phyloP scores from a whole-genome alignment of 2,113 vertebrate species.

The Corythoichthys intestinalis region DNA sequence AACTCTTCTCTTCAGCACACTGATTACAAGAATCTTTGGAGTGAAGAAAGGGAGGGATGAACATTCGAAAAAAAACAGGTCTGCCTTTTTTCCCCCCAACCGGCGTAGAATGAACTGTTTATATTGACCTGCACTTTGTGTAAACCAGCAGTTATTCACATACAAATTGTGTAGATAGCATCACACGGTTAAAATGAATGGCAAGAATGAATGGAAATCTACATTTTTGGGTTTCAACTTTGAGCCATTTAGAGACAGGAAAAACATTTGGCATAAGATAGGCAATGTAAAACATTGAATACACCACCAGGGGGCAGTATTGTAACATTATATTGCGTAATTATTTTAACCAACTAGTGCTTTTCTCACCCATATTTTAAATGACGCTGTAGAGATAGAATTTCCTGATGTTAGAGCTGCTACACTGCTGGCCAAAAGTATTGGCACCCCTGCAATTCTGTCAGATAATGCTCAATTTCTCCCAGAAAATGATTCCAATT shows the following conservation, averaged over 20 bases:
- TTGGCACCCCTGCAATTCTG: too few species aligned
- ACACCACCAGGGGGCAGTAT: slow-evolving; percentile 58
- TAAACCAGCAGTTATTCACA: slow-evolving; percentile 13
- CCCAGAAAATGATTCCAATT: too few species aligned
- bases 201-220: neutral
- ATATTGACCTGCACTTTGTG: neutral
- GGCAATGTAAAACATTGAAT: neutral
- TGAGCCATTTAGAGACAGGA: neutral
- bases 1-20: slow-evolving; percentile 92
- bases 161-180: slow-evolving; percentile 3
- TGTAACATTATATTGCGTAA: slow-evolving; percentile 19
- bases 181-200: neutral
- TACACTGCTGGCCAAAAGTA: too few species aligned
- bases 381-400: neutral
- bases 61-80: slow-evolving; percentile 94
- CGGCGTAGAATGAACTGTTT: slow-evolving; percentile 14
- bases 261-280: neutral
- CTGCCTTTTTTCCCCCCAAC: slow-evolving; percentile 28
- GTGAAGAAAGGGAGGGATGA: slow-evolving; percentile 95
- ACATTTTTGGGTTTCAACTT: neutral
- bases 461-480: too few species aligned
- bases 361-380: neutral
- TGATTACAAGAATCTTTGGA: slow-evolving; percentile 96
- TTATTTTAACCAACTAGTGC: neutral
- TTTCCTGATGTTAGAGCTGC: neutral